Conservation (phyloP, 2,888 invertebrate genomes). For the Andrena dorsata region DNA sequence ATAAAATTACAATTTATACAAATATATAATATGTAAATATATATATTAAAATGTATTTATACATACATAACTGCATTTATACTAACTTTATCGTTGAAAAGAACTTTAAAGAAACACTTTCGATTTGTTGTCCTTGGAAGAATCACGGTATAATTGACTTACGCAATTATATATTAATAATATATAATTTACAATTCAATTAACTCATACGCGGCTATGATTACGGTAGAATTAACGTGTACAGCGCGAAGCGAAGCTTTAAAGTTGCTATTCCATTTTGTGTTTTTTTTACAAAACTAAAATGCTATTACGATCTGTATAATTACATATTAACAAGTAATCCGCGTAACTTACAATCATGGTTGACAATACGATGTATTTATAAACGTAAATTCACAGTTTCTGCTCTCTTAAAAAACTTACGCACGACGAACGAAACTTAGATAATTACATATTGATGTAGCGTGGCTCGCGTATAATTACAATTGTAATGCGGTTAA, state of each 20-base stretch:
- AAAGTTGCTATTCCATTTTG: conserved; percentile 37
- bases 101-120: conserved; percentile 28
- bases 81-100: conserved; percentile 41
- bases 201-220: conserved; percentile 41
- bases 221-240: conserved; percentile 43
- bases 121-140: conserved; percentile 21
- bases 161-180: conserved; percentile 53
- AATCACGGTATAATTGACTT: conserved; percentile 42
- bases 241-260: conserved; percentile 48
- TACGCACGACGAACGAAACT: conserved; percentile 43
- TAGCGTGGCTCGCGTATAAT: conserved; percentile 46
- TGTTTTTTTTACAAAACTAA: conserved; percentile 55
- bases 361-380: conserved; percentile 35
- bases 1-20: conserved; percentile 60
- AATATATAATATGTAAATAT: conserved; percentile 58
- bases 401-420: conserved; percentile 41
- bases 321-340: conserved; percentile 63
- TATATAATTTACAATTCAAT: conserved; percentile 56
- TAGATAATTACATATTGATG: conserved; percentile 55
- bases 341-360: conserved; percentile 49
- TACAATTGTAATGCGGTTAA: conserved; percentile 63
- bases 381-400: conserved; percentile 52
- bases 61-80: conserved; percentile 58
- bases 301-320: conserved; percentile 35
- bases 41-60: conserved; percentile 61